Base-by-base conservation (phyloP, 2,797 vertebrate species). In the Lepus townsendii region DNA sequence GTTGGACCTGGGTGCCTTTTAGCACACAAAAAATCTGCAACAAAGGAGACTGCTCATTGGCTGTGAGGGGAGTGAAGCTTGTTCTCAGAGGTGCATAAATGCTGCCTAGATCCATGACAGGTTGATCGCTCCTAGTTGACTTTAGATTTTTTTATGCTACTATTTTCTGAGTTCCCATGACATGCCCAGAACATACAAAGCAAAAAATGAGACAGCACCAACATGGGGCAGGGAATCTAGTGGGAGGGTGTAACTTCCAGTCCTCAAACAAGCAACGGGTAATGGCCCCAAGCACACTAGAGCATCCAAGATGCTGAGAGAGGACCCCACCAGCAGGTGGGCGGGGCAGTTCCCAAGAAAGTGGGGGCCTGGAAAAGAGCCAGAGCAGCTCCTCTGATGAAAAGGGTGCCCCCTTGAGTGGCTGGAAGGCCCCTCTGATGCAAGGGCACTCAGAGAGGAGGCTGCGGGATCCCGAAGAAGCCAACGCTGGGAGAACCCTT, bases 131-230 rank as follows among this genome's bases (percentile, higher is more conserved):
- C 32, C 52, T 66, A 30, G 5, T 4, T 71, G 54, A 60, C 68
- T 87, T 79, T 7, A 54, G 10, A 47, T 47, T 47, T 83, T 24
- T 90, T 8, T 50, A 22, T 7, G 11, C 0, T 72, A 27, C 57
- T 54, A 78, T 72, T 77, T 94, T 16, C 32, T 4, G 1, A 42
- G 7, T 32, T 47, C 3, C 20, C 77, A 30, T 10, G 77, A 85
- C 80, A 79, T 83, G 62, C 26, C 83, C 93, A 82, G 19, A 73
- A 35, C 69, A 83, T 38, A 63, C 72, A 69, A 75, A 50, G n/a
- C 8, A 42, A 71, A 85, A 82, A 68, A 69, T 13, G 27, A 82
- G 80, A 35, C 24, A 42, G 7, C 30, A 5, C 5, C 24, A 3
- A 62, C 7, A 30, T 5, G 12, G 32, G 89, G n/a, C 19, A 60